Conservation (phyloP, 2,888 invertebrate species). For the Anodontia alba region DNA sequence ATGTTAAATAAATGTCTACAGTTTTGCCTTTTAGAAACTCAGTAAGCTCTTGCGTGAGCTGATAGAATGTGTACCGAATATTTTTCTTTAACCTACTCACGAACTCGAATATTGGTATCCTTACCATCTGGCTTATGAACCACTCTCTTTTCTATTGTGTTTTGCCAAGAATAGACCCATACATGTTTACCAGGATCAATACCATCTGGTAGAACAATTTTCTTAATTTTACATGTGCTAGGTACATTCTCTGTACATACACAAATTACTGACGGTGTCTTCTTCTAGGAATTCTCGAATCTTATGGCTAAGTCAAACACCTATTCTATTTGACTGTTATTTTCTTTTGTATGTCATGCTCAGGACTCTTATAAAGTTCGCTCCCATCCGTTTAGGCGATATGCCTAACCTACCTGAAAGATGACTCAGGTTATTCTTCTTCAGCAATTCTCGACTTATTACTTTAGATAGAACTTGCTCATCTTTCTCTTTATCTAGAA, state of each 20-base stretch:
- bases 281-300: not conserved
- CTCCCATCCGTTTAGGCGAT: not conserved
- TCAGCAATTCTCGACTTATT: not conserved
- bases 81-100: not conserved
- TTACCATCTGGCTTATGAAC: slow-evolving; percentile 1
- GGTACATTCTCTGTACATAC: slow-evolving; percentile 29
- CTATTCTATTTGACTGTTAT: not conserved
- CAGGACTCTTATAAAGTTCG: not conserved
- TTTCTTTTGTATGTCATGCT: not conserved
- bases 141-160: slow-evolving; percentile 23
- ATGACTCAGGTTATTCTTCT: not conserved
- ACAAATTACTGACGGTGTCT: slow-evolving; percentile 14
- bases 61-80: not conserved
- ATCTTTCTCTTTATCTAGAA: not conserved
- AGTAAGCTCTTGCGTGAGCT: not conserved
- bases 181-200: slow-evolving; percentile 3
- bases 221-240: not conserved
- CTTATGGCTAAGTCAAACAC: not conserved
- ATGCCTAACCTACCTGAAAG: not conserved
- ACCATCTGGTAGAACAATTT: not conserved
- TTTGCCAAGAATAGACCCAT: slow-evolving; percentile 27
- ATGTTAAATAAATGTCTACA: slow-evolving; percentile 25
- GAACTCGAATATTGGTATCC: not conserved
- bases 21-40: slow-evolving; percentile 20
- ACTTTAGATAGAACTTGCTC: not conserved